A percentile compares a stretch with the other conserved stretches of the same genome.
phyloP scores from a whole-genome alignment of 2,797 vertebrate species.

The Myripristis murdjan region DNA sequence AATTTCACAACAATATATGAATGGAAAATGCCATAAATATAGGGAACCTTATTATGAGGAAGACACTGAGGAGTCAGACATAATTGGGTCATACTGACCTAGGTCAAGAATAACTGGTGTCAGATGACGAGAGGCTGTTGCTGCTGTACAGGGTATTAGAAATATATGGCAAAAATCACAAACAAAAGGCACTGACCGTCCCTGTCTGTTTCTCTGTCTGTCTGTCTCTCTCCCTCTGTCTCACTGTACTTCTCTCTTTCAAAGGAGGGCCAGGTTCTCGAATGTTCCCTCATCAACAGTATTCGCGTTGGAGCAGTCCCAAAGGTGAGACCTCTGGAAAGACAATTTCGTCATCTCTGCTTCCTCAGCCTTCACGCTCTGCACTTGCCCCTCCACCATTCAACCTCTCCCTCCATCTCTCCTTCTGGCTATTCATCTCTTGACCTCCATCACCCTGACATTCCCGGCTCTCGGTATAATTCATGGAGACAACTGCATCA shows the following conservation, averaged over 20 bases:
- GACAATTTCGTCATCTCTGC: constrained; percentile 42
- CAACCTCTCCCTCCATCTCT: constrained; percentile 5
- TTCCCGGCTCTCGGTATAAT: constrained; percentile 18
- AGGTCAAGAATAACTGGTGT: background rate
- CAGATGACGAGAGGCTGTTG: constrained; percentile 2
- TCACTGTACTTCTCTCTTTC: constrained; percentile 32
- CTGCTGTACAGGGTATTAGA: background rate
- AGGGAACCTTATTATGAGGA: constrained; percentile 15
- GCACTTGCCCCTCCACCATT: background rate
- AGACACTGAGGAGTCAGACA: background rate
- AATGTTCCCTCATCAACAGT: constrained; percentile 99
- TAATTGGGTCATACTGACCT: background rate
- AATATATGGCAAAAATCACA: constrained; percentile 1
- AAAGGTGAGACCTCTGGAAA: constrained; percentile 88
- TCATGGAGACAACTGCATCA: constrained; percentile 7
- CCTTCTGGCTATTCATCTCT: background rate
- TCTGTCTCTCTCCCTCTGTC: constrained; percentile 6
- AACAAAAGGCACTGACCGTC: background rate
- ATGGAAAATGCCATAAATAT: background rate
- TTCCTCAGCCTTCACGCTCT: constrained; percentile 15
- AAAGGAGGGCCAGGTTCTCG: constrained; percentile 97
- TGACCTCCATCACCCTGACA: background rate
- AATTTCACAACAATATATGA: background rate
- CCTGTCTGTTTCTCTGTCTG: background rate
- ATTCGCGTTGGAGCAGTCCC: constrained; percentile 92